phyloP scores from a whole-genome alignment of 2,113 vertebrate genomes.

The Gasterosteus aculeatus region DNA sequence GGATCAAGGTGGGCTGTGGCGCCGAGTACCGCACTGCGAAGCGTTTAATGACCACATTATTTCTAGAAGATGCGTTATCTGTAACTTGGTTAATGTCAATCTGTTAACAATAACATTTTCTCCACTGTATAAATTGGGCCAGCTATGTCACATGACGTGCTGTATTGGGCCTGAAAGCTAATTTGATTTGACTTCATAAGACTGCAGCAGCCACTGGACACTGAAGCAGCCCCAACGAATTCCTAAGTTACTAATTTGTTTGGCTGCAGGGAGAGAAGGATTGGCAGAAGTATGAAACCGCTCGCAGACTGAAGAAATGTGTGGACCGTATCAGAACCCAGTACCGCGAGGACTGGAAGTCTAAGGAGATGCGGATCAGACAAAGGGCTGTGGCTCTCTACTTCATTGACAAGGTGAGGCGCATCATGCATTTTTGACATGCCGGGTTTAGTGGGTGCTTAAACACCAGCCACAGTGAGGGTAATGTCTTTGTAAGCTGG shows the following conservation, averaged over 20 bases:
- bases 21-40: not conserved
- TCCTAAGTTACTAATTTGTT: not conserved
- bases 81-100: not conserved
- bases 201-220: not conserved
- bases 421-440: not conserved
- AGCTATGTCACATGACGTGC: not conserved
- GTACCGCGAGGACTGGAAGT: slow-evolving; percentile 97
- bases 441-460: slow-evolving; percentile 6
- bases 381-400: slow-evolving; percentile 96
- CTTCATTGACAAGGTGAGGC: slow-evolving; percentile 95
- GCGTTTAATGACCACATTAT: not conserved
- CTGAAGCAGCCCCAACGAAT: not conserved
- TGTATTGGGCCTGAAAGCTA: not conserved
- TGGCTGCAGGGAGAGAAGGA: slow-evolving; percentile 92
- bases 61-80: not conserved
- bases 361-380: slow-evolving; percentile 96
- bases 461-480: not conserved
- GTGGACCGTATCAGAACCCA: slow-evolving; percentile 93
- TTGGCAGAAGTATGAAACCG: slow-evolving; percentile 98
- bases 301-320: slow-evolving; percentile 92
- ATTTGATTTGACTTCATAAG: not conserved
- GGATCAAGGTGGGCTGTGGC: slow-evolving; percentile 89
- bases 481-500: slow-evolving; percentile 21
- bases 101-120: not conserved
- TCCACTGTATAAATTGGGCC: not conserved